Percentiles rank a stretch among this genome's conserved stretches.
phyloP scores from a whole-genome alignment of 2,113 vertebrate species.

The Coryphaenoides rupestris region DNA sequence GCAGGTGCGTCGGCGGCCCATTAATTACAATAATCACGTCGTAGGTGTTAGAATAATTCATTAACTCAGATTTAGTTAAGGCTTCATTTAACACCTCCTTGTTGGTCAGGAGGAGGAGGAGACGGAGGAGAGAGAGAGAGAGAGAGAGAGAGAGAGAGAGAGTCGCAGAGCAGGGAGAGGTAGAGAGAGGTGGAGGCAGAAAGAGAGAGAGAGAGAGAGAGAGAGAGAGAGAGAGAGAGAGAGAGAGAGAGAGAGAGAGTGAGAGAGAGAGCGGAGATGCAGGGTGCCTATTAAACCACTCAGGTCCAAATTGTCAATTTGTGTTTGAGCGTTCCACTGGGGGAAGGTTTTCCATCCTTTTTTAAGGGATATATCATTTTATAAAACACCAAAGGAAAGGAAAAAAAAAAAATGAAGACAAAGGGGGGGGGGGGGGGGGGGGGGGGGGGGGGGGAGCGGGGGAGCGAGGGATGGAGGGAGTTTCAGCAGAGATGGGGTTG shows the following conservation, averaged over 20 bases:
- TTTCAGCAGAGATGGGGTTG: constrained; percentile 23
- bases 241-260: constrained; percentile 20
- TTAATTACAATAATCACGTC: constrained; percentile 80
- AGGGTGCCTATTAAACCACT: constrained; percentile 69
- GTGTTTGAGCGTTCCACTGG: constrained; percentile 73
- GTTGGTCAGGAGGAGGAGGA: constrained; percentile 67
- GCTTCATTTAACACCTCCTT: constrained; percentile 72
- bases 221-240: constrained; percentile 28
- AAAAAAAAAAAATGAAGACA: constrained; percentile 61
- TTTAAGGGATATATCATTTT: constrained; percentile 79
- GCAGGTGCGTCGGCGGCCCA: constrained; percentile 62
- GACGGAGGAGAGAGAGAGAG: constrained; percentile 37
- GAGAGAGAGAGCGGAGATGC: constrained; percentile 41
- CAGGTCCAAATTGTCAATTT: constrained; percentile 76
- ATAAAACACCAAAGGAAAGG: constrained; percentile 76
- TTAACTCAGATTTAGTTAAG: constrained; percentile 80
- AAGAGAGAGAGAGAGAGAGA: constrained; percentile 29
- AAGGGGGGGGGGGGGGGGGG: constrained; percentile 37
- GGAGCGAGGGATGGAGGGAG: neutral
- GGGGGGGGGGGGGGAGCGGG: neutral
- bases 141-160: constrained; percentile 18
- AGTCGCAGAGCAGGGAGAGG: constrained; percentile 24
- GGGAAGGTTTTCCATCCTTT: constrained; percentile 67
- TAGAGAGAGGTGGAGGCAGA: constrained; percentile 50
- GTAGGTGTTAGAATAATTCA: constrained; percentile 78